phyloP scores from a whole-genome alignment of 1,140 invertebrate species.

The Calephelis virginiensis region DNA sequence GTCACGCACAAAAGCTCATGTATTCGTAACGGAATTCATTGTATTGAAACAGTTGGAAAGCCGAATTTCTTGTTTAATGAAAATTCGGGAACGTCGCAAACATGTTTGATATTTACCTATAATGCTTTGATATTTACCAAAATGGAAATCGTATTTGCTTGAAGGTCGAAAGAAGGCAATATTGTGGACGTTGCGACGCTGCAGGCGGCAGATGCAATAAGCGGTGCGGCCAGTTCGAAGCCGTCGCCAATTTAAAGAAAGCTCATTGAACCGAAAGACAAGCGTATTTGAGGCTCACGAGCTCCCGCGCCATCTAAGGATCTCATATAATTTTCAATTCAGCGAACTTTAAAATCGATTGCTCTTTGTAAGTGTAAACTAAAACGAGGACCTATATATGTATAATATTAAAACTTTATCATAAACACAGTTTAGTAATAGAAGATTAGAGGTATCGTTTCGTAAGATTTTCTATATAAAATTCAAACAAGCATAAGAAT shows the following conservation, averaged over 20 bases:
- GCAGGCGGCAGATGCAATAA: constrained; percentile 72
- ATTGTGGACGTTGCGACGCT: constrained; percentile 71
- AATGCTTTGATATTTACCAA: constrained; percentile 68
- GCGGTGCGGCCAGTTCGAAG: constrained; percentile 65
- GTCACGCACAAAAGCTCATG: constrained; percentile 58
- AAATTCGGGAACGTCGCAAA: constrained; percentile 39
- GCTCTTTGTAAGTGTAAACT: constrained; percentile 72
- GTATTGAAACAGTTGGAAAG: constrained; percentile 11
- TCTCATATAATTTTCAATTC: constrained; percentile 78
- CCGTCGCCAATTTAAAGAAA: constrained; percentile 79
- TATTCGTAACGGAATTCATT: constrained; percentile 13
- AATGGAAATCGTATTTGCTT: constrained; percentile 74
- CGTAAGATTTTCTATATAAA: no score
- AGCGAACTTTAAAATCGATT: constrained; percentile 77
- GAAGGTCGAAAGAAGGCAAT: constrained; percentile 75
- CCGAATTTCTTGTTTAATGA: constrained; percentile 37
- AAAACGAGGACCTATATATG: constrained; percentile 46
- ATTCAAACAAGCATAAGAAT: no score
- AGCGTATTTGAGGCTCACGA: constrained; percentile 77
- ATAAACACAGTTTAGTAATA: not conserved
- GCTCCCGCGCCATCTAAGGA: constrained; percentile 61
- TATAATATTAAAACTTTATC: not conserved
- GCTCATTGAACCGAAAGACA: constrained; percentile 79
- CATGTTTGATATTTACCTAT: constrained; percentile 63
- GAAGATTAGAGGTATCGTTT: not conserved